These are phyloP conservation scores for Carcina quercana DNA, from an alignment of 2,888 invertebrate species.

Conservation along the genomic window DNA sequence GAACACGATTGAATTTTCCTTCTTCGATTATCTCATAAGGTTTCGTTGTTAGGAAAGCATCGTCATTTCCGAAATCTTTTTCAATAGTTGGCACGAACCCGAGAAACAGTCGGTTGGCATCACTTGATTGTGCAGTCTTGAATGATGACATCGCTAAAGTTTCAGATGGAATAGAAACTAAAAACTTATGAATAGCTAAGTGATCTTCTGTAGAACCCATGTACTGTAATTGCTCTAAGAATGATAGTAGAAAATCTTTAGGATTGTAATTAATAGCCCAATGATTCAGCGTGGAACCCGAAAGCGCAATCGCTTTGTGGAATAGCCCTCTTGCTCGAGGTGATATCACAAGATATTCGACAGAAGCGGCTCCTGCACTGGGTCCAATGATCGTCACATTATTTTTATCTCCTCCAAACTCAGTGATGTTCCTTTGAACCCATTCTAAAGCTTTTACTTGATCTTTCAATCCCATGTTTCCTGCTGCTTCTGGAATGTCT, in stretches of 20 bases:
- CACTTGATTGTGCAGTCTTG: too few species aligned
- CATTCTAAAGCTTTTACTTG: slow-evolving; percentile 44
- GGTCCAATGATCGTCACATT: slow-evolving; percentile 42
- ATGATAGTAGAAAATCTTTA: slow-evolving; percentile 11
- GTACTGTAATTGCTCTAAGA: not conserved
- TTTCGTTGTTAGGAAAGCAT: slow-evolving; percentile 30
- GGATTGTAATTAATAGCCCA: slow-evolving; percentile 36
- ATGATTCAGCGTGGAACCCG: slow-evolving; percentile 40
- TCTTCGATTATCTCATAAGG: slow-evolving; percentile 50
- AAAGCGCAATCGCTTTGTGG: slow-evolving; percentile 43
- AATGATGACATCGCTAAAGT: too few species aligned
- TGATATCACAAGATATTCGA: slow-evolving; percentile 39
- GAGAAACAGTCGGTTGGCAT: slow-evolving; percentile 25
- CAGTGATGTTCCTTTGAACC: slow-evolving; percentile 40
- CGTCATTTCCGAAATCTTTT: slow-evolving; percentile 31
- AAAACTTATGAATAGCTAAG: too few species aligned
- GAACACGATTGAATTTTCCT: slow-evolving; percentile 46
- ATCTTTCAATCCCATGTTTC: slow-evolving; percentile 53
- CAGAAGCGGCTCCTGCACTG: slow-evolving; percentile 39
- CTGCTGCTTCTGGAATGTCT: slow-evolving; percentile 37
- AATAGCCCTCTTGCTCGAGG: slow-evolving; percentile 35
- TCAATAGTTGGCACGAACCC: slow-evolving; percentile 45
- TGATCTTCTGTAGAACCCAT: not conserved
- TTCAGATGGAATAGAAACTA: too few species aligned
- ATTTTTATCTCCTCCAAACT: slow-evolving; percentile 39